These are phyloP conservation scores for Apis dorsata DNA, from an alignment of 1,140 invertebrate species.

Conservation along the genomic window DNA sequence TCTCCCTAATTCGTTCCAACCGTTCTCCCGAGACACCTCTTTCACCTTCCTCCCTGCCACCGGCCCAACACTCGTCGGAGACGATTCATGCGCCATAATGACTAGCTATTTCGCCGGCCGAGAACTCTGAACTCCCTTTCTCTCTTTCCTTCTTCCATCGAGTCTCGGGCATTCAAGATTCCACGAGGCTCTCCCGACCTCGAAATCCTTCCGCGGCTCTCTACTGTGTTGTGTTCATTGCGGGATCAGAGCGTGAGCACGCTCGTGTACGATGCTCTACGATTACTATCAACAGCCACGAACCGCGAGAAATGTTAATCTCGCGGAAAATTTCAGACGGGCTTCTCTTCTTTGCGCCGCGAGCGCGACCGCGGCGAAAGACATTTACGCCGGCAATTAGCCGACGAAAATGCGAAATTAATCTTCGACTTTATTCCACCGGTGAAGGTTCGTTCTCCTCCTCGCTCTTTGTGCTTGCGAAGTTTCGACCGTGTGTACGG, in stretches of 20 bases:
- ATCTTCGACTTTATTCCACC: conserved; percentile 29
- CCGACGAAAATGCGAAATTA: conserved; percentile 21
- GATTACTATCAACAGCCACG: conserved; percentile 39
- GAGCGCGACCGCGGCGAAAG: background rate
- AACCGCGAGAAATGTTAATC: conserved; percentile 53
- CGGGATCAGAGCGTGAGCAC: background rate
- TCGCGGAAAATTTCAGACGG: conserved; percentile 41
- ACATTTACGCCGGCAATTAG: conserved; percentile 33
- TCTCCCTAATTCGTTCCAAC: conserved; percentile 61
- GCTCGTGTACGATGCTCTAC: background rate
- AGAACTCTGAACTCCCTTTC: conserved; percentile 59
- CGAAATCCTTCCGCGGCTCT: conserved; percentile 31
- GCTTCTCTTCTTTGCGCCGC: background rate
- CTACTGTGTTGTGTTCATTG: no score
- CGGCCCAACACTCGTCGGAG: conserved; percentile 36
- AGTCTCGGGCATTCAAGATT: conserved; percentile 54
- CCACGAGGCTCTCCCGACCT: conserved; percentile 45
- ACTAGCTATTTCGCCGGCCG: conserved; percentile 63
- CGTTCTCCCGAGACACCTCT: conserved; percentile 40
- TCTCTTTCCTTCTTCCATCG: background rate
- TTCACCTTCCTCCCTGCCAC: conserved; percentile 23
- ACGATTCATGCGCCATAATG: conserved; percentile 66
- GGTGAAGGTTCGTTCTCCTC: background rate
- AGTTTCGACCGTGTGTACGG: background rate
- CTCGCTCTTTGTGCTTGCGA: background rate